Evolutionary conservation across 2,797 vertebrate genomes (phyloP).

Genomic region (Rhinoraja longicauda): DNA sequence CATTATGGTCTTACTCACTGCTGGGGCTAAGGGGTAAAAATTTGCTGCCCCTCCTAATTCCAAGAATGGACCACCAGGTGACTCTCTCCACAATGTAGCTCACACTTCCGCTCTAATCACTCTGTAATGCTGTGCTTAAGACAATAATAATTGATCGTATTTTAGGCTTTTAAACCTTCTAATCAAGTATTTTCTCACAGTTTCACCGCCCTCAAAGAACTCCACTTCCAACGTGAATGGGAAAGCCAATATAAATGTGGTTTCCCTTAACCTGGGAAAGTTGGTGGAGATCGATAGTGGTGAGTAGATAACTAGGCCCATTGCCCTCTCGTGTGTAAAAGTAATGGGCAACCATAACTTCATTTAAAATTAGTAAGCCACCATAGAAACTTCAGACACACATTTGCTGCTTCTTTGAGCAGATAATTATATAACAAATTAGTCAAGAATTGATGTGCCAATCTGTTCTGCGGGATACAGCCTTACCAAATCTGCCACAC

Average conservation of each 20-base stretch:
- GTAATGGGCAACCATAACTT: neutral
- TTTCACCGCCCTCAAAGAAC: neutral
- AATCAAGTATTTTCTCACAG: neutral
- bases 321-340: neutral
- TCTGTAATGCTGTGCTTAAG: neutral
- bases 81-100: neutral
- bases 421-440: neutral
- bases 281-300: conserved; percentile 12
- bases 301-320: neutral
- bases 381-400: neutral
- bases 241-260: conserved; percentile 29
- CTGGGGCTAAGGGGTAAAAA: neutral
- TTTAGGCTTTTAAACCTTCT: neutral
- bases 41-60: neutral
- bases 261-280: conserved; percentile 23
- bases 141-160: neutral
- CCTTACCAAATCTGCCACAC: neutral
- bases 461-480: neutral
- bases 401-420: neutral
- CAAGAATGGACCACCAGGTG: too few species aligned
- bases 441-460: neutral
- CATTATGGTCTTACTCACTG: neutral
- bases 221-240: neutral
- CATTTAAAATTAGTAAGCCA: neutral
- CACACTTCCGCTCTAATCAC: neutral